Base-by-base conservation (phyloP, 1,140 invertebrate genomes). In the Gonioctena quinquepunctata region DNA sequence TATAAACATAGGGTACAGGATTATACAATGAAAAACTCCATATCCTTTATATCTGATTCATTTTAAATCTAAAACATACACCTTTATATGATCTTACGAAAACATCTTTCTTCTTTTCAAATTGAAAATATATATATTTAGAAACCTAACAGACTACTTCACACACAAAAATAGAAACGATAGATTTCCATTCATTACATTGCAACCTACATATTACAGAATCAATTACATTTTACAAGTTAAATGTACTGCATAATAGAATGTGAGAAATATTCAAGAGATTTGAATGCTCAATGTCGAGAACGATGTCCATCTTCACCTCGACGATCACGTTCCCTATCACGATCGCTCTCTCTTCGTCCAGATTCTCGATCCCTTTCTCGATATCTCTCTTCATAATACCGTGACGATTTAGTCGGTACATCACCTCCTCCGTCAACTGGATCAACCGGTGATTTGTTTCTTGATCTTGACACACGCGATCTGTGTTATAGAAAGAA, bases 311-410 rank as follows among this genome's bases (percentile, higher is more conserved):
- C 85, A 19, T 75, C 74, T 77, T 92, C 90, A 71, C 92, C 89
- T 57, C 91, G 88, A 25, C 90, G 85, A 78, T 91, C 88, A 26
- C 89, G 82, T 81, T 91, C 90, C 19, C 89, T 82, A 76, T 91
- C 90, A 13, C 89, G 85, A 75, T 89, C 89, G 8, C 87, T 85
- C 74, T 91, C 91, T 67, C 90, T 84, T 70, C 86, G 82, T 76
- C 86, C 85, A 79, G 85, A 74, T 27, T 88, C 87, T 68, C 87
- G 82, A 48, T 87, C 87, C 66, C 90, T 86, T 79, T 92, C 91
- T 76, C 91, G 88, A 85, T 93, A 93, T 71, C 92, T 86, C 82
- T 93, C 92, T 74, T 93, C 92, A 85, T 94, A 93, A 86, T 93
- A 94, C 71, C 91, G 88, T 27, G 86, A 83, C 79, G 87, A 87